Conservation (phyloP, 2,888 invertebrate genomes). For the Protodeltote pygarga region DNA sequence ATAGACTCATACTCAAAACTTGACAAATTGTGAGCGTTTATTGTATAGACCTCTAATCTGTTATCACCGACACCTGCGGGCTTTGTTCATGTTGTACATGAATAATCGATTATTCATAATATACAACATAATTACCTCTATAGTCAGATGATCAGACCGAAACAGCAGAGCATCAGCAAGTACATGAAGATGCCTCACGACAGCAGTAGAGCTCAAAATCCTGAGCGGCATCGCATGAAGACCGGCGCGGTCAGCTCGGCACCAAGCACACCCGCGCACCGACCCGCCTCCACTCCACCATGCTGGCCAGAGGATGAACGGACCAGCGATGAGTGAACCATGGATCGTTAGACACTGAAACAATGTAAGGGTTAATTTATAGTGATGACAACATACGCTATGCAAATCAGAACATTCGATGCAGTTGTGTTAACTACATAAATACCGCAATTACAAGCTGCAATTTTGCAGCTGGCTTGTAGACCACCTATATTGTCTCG, state of each 20-base stretch:
- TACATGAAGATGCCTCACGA: slow-evolving; percentile 59
- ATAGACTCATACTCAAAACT: no score
- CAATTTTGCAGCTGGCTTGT: no score
- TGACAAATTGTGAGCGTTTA: background rate
- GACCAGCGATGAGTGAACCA: slow-evolving; percentile 52
- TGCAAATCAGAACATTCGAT: no score
- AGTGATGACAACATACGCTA: background rate
- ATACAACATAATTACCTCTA: slow-evolving; percentile 52
- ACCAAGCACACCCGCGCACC: slow-evolving; percentile 56
- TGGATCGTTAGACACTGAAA: slow-evolving; percentile 39
- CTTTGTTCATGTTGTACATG: no score
- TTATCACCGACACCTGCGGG: no score
- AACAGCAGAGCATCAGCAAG: slow-evolving; percentile 70
- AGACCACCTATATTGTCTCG: no score
- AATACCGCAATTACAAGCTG: no score
- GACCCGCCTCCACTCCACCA: slow-evolving; percentile 65
- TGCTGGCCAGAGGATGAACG: slow-evolving; percentile 63
- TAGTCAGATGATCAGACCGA: slow-evolving; percentile 57
- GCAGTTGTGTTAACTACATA: no score
- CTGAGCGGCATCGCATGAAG: slow-evolving; percentile 58
- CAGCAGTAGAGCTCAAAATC: slow-evolving; percentile 63
- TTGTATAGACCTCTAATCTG: background rate
- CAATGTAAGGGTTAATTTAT: background rate
- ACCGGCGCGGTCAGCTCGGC: slow-evolving; percentile 56
- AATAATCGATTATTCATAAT: no score